Evolutionary conservation across 2,797 vertebrate species (phyloP).

Genomic region (Prionace glauca): DNA sequence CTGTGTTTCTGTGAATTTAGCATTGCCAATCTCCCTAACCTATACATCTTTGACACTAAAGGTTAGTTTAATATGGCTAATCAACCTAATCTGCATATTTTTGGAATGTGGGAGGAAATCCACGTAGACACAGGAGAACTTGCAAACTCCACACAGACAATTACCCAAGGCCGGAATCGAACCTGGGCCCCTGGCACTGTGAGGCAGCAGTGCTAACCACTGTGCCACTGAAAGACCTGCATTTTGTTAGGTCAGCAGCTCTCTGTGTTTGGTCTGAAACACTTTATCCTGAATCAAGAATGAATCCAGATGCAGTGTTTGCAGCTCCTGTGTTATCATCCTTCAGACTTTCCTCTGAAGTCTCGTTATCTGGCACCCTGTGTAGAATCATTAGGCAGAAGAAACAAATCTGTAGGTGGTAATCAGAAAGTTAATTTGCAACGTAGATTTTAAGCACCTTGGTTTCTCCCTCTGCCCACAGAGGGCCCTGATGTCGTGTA

Average conservation of each 20-base stretch:
- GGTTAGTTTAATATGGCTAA: no score
- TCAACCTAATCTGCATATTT: no score
- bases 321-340: neutral
- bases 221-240: neutral
- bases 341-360: neutral
- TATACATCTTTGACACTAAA: no score
- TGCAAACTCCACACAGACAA: no score
- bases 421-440: neutral
- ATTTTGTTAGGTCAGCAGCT: neutral
- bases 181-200: no score
- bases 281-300: neutral
- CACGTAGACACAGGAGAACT: no score
- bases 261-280: neutral
- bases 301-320: neutral
- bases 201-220: no score
- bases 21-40: no score
- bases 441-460: neutral
- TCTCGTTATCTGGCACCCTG: neutral
- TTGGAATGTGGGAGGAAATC: no score
- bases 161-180: no score
- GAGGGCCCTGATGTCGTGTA: neutral
- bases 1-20: no score
- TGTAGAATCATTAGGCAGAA: neutral
- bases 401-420: neutral
- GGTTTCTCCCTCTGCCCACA: neutral